Evolutionary conservation across 2,797 vertebrate genomes (phyloP).

Genomic region (Kryptopterus vitreolus): DNA sequence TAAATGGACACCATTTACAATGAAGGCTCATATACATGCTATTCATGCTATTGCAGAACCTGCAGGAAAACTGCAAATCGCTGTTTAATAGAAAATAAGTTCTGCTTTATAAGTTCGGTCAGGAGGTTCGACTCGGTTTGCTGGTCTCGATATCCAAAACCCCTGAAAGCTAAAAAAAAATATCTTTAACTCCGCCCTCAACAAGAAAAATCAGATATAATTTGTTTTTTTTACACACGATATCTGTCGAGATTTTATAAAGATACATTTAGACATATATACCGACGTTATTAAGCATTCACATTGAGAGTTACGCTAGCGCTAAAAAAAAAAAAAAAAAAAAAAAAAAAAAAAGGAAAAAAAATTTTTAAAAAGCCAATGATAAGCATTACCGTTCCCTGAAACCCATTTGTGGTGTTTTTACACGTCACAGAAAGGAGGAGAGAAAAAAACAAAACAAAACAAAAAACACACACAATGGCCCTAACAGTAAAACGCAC

Average conservation of each 20-base stretch:
- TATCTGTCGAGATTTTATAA: constrained; percentile 36
- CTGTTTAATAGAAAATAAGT: constrained; percentile 25
- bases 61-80: constrained; percentile 14
- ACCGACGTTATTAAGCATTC: constrained; percentile 52
- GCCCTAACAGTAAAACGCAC: constrained; percentile 76
- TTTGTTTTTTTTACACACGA: constrained; percentile 45
- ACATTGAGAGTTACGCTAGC: constrained; percentile 59
- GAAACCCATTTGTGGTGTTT: constrained; percentile 67
- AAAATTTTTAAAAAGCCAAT: constrained; percentile 50
- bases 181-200: constrained; percentile 6
- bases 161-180: constrained; percentile 41
- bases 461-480: constrained; percentile 61
- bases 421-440: constrained; percentile 5
- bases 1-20: constrained; percentile 39
- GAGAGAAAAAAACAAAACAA: constrained; percentile 49
- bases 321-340: too few species aligned
- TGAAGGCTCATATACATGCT: constrained; percentile 42
- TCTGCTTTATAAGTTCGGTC: constrained; percentile 42
- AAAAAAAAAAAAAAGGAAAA: too few species aligned
- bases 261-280: constrained; percentile 49
- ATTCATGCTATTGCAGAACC: constrained; percentile 26
- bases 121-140: constrained; percentile 33
- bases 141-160: constrained; percentile 36
- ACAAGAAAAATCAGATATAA: constrained; percentile 42
- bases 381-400: constrained; percentile 70